Conservation (phyloP, 2,113 vertebrate genomes). For the Damaliscus lunatus region DNA sequence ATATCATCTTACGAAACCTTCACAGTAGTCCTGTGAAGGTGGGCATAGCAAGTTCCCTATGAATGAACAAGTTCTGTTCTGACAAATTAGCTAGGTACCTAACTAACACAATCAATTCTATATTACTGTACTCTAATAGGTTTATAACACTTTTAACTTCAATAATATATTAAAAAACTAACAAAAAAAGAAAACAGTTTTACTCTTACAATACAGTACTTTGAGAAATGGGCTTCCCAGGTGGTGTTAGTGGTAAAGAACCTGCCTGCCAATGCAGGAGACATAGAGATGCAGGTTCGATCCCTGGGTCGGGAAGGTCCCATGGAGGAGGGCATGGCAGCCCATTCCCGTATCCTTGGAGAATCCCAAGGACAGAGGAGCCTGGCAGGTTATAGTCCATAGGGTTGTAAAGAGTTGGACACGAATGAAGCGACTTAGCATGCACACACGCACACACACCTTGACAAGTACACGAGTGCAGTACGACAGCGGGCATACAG, state of each 20-base stretch:
- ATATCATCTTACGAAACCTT: background rate
- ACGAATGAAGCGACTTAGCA: rapidly evolving
- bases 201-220: background rate
- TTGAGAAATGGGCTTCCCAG: background rate
- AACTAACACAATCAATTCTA: background rate
- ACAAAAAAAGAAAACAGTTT: background rate
- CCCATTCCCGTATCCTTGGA: background rate
- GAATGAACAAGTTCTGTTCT: background rate
- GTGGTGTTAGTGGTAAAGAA: background rate
- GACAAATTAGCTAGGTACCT: background rate
- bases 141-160: background rate
- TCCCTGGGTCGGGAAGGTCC: background rate
- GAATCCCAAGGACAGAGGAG: background rate
- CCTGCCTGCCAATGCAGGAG: background rate
- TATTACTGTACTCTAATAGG: background rate
- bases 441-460: background rate
- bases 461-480: background rate
- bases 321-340: background rate
- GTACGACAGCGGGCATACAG: background rate
- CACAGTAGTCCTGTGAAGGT: background rate
- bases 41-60: background rate
- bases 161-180: background rate
- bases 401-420: background rate
- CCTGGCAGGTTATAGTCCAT: background rate
- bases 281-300: background rate